Evolutionary conservation across 23 tunicate species (phyloP), one percentile per base, ranked within the genome.

Genomic region (Halocynthia aurantium): DNA sequence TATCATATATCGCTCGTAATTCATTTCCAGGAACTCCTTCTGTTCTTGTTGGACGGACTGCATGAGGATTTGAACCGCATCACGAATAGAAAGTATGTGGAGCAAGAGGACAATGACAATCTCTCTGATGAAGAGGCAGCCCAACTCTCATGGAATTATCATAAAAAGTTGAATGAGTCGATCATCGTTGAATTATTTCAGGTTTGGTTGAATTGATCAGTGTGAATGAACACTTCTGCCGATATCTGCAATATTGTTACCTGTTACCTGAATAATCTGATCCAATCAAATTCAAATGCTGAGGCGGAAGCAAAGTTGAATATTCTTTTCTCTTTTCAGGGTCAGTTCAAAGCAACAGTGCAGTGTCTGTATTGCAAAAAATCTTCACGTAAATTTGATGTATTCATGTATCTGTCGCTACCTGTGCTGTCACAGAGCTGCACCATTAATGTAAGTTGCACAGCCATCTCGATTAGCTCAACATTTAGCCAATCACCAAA

Each of bases 321-420:
- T 12, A 1, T 60, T 60, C 4, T 60, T 15, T 15, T 60, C 18
- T 17, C 18, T 60, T 60, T 22, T 20, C 13, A 19, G 19, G 85
- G 85, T 72, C 99, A 94, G 76, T 94, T 90, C 74, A 94, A 88
- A 62, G 92, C 85, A 8, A 81, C 83, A 6, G 52, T 88, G 52
- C 77, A 78, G 61, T 91, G 97, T 72, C 56, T 81, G 13, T 66
- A 64, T 54, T 91, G 97, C 73, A 81, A 81, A 10, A 85, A 81
- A 49, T 58, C 83, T 13, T 91, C 97, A 1, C 54, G 90, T 71
- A 91, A 85, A 75, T 91, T 91, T 70, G 97, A 91, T 63, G 73
- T 81, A 6, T 91, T 91, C 55, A 77, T 72, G 79, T 84, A 79
- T 60, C 86, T 91, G 7, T 86, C 97, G 6, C 84, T 91, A 6